Percentiles rank a stretch among this genome's conserved stretches.
Conservation (phyloP, 2,113 vertebrate species). For the Scatophagus argus region DNA sequence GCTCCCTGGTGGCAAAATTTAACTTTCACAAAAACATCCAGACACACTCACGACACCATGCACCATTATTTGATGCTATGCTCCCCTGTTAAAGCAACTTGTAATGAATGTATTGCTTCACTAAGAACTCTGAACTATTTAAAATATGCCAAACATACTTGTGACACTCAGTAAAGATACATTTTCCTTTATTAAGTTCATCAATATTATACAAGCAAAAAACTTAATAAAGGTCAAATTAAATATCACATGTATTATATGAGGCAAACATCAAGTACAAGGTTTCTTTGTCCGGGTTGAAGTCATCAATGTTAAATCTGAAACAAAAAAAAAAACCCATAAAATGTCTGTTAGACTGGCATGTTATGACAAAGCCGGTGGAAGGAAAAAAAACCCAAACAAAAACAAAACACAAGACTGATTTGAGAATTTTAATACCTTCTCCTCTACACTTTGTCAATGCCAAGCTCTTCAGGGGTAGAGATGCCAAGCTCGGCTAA, state of each 20-base stretch:
- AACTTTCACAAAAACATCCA: conserved; percentile 17
- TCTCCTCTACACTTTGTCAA: conserved; percentile 90
- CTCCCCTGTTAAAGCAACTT: conserved; percentile 22
- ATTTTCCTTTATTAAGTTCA: conserved; percentile 83
- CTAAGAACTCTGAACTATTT: conserved; percentile 6
- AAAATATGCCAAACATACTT: conserved; percentile 52
- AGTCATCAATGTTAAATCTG: conserved; percentile 57
- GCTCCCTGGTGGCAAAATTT: conserved; percentile 73
- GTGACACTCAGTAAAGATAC: conserved; percentile 68
- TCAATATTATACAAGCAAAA: conserved; percentile 85
- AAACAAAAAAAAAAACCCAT: conserved; percentile 37
- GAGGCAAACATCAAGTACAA: conserved; percentile 78
- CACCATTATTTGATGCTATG: not conserved
- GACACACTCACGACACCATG: not conserved
- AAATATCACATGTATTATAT: conserved; percentile 79
- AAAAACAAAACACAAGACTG: not conserved
- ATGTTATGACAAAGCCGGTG: not conserved
- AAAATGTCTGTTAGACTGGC: conserved; percentile 1
- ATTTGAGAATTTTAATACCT: conserved; percentile 34
- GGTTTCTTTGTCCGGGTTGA: conserved; percentile 51
- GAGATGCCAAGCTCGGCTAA: conserved; percentile 95
- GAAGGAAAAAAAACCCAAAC: too few relatives aligned
- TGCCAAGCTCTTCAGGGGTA: conserved; percentile 95
- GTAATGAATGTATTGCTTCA: not conserved
- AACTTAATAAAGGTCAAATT: conserved; percentile 84